A percentile compares a stretch with the other conserved stretches of the same genome.
Evolutionary conservation across 2,797 vertebrate species (phyloP).

Genomic region (Peromyscus aztecus): DNA sequence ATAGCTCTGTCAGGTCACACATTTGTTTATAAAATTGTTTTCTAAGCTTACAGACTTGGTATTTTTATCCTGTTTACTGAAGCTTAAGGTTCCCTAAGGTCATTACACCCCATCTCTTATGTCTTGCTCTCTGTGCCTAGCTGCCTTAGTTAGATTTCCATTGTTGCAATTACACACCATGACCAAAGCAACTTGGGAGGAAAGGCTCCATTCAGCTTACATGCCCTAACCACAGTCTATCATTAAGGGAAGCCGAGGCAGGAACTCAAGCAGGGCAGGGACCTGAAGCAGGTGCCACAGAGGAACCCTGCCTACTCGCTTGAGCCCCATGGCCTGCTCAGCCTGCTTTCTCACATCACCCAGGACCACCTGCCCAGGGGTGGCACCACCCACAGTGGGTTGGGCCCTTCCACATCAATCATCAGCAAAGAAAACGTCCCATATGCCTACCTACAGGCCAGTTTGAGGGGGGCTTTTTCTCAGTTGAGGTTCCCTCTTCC

Average conservation of each 20-base stretch:
- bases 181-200: not conserved
- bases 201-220: not conserved
- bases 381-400: too few relatives aligned
- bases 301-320: not conserved
- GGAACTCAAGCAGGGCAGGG: not conserved
- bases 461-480: not conserved
- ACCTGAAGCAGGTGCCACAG: not conserved
- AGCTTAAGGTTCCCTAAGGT: conserved; percentile 17
- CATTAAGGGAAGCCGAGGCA: not conserved
- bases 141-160: not conserved
- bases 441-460: not conserved
- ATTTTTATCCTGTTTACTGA: not conserved
- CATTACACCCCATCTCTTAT: not conserved
- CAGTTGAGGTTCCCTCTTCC: not conserved
- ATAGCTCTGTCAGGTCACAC: not conserved
- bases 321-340: not conserved
- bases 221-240: too few relatives aligned
- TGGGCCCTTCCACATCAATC: not conserved
- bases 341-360: not conserved
- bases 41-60: not conserved
- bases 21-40: conserved; percentile 14
- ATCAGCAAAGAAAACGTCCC: not conserved
- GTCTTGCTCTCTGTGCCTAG: not conserved
- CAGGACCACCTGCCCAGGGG: not conserved
- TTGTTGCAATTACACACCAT: not conserved